A percentile compares a stretch with the other conserved stretches of the same genome.
Evolutionary conservation across 2,888 invertebrate species (phyloP).

Genomic region (Nematopogon swammerdamellus): DNA sequence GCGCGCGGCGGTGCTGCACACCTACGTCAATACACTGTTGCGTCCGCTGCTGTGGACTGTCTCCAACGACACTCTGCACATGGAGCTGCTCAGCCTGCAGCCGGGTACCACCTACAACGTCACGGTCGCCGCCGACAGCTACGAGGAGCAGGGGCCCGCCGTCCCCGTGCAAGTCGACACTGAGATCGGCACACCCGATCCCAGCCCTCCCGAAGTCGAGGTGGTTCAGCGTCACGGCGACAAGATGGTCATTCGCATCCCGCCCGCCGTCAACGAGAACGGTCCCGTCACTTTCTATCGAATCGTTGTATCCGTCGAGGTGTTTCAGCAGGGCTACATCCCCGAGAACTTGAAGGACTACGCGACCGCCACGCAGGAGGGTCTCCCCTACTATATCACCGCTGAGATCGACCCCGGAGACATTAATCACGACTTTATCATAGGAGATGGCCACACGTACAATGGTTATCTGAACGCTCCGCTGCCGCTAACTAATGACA

Average conservation of each 20-base stretch:
- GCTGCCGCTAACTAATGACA: conserved; percentile 57
- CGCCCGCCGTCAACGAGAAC: conserved; percentile 67
- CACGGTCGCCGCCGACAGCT: conserved; percentile 64
- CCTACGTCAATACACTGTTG: conserved; percentile 52
- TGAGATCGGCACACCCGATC: conserved; percentile 66
- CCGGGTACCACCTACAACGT: conserved; percentile 77
- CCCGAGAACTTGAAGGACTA: conserved; percentile 61
- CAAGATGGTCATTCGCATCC: conserved; percentile 64
- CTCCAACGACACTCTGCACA: conserved; percentile 54
- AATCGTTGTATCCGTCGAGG: conserved; percentile 68
- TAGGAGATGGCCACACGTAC: conserved; percentile 74
- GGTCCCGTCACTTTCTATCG: conserved; percentile 76
- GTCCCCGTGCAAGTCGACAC: conserved; percentile 62
- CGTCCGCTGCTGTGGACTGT: conserved; percentile 56
- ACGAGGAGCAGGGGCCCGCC: conserved; percentile 56
- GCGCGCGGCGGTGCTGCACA: conserved; percentile 49
- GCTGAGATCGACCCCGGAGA: conserved; percentile 72
- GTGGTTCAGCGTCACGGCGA: conserved; percentile 59
- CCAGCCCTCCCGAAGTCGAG: conserved; percentile 66
- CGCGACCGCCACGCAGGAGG: conserved; percentile 63
- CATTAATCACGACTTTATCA: conserved; percentile 63
- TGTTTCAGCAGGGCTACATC: conserved; percentile 61
- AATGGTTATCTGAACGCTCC: conserved; percentile 77
- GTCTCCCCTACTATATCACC: conserved; percentile 76
- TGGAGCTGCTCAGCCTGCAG: conserved; percentile 61